These are phyloP conservation scores for Balaeniceps rex DNA, from an alignment of 2,113 vertebrate species.

Conservation along the genomic window DNA sequence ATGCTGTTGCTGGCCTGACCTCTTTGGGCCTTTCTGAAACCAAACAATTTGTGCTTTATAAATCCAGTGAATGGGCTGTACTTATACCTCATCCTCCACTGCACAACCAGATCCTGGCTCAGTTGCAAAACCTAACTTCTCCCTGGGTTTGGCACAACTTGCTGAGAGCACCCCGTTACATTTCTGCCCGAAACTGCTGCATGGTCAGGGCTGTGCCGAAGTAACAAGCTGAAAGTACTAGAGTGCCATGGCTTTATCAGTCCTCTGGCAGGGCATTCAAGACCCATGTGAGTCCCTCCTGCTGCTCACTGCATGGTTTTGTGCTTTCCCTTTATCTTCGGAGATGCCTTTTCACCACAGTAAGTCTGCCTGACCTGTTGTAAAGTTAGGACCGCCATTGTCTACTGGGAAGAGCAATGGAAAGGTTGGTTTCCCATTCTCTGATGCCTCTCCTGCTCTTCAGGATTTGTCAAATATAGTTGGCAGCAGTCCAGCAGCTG, in stretches of 20 bases:
- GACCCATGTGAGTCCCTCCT: not conserved
- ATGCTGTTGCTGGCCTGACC: not conserved
- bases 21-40: constrained; percentile 5
- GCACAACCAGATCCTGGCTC: not conserved
- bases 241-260: not conserved
- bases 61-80: constrained; percentile 12
- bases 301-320: not conserved
- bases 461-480: not conserved
- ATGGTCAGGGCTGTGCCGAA: not conserved
- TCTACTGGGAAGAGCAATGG: not conserved
- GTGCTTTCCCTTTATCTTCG: not conserved
- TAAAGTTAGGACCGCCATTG: not conserved
- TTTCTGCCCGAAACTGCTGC: not conserved
- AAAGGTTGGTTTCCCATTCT: not conserved
- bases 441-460: not conserved
- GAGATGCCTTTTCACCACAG: not conserved
- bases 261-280: not conserved
- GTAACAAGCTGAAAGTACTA: not conserved
- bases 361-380: not conserved
- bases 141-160: not conserved
- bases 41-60: constrained; percentile 45
- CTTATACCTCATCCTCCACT: not conserved
- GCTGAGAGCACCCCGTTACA: not conserved
- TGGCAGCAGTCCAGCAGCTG: not conserved
- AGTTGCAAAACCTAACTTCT: not conserved